Evolutionary conservation across 2,888 invertebrate species (phyloP).

Genomic region (Netelia inedita): DNA sequence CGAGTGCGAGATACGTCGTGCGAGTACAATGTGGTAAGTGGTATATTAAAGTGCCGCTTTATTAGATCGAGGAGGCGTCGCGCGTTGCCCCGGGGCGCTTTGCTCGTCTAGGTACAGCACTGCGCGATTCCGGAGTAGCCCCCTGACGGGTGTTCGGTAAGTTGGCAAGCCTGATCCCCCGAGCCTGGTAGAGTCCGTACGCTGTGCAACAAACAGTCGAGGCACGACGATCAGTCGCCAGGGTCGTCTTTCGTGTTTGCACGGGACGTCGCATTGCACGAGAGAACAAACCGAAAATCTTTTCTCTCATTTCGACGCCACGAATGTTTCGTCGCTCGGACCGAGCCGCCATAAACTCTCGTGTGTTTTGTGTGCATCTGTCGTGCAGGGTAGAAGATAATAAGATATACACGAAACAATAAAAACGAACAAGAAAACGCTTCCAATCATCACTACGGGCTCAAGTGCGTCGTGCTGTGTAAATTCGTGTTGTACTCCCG

Average conservation of each 20-base stretch:
- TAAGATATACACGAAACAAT: no score
- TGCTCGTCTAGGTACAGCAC: background rate
- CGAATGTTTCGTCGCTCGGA: background rate
- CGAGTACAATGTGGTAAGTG: background rate
- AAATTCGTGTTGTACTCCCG: background rate
- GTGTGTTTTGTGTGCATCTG: background rate
- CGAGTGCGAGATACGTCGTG: background rate
- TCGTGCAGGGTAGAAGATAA: background rate
- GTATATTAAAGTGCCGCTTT: background rate
- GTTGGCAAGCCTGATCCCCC: constrained; percentile 61
- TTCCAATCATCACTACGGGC: background rate
- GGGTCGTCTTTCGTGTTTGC: constrained; percentile 76
- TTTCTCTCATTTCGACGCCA: background rate
- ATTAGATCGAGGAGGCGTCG: background rate
- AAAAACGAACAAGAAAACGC: background rate
- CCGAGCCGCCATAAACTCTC: background rate
- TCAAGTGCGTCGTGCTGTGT: background rate
- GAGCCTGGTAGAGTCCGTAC: constrained; percentile 69
- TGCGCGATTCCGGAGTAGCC: background rate
- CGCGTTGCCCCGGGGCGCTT: background rate
- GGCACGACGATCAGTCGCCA: constrained; percentile 74
- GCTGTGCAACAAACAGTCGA: constrained; percentile 78
- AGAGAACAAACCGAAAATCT: constrained; percentile 33
- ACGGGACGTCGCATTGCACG: constrained; percentile 63
- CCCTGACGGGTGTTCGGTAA: constrained; percentile 2